Evolutionary conservation across 2,113 vertebrate species (phyloP), one percentile per base, ranked within the genome.

Genomic region (Cacatua alba): DNA sequence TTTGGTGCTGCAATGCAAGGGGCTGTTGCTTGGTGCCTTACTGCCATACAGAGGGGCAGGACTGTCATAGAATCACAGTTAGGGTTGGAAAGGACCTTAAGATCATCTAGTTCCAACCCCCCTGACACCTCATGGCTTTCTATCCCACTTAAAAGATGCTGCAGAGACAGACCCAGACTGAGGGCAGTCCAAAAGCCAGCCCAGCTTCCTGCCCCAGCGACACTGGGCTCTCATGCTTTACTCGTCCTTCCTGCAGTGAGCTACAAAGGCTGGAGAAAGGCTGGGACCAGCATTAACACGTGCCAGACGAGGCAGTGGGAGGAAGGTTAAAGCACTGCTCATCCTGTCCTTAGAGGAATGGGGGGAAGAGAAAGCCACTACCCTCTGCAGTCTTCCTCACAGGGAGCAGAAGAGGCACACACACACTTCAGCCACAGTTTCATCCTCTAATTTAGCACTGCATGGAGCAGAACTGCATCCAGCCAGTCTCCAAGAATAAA

Each of bases 281-380:
- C 49, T 86, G 26, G 44, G 60, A 78, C 11, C 37, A 84, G 69
- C 43, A 78, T 6, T 17, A 35, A 29, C 8, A 70, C 26, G 9
- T 15, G 26, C 20, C 63, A 76, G 28, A 5, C 0, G 7, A 49
- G 17, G 2, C 3, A 2, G 29, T 7, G n/a, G n/a, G 41, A 82
- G 11, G 59, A 24, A 90, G 9, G 13, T 11, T 19, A 29, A 81
- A 46, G 68, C 11, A 29, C 10, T 37, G 53, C 10, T 84, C 20
- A 43, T 16, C 41, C 59, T 21, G 18, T 13, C 63, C 60, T 59
- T 16, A 37, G 24, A 77, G 26, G n/a, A 77, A 52, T 0, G 5
- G 13, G 53, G 44, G 24, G 13, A 74, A 82, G 33, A 28, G 17
- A 68, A 41, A 15, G 51, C 21, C 44, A n/a, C 1, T 4, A 39